A percentile compares a stretch with the other conserved stretches of the same genome.
These are phyloP conservation scores for Eutolmus rufibarbis DNA, from an alignment of 2,888 invertebrate genomes.

Conservation along the genomic window DNA sequence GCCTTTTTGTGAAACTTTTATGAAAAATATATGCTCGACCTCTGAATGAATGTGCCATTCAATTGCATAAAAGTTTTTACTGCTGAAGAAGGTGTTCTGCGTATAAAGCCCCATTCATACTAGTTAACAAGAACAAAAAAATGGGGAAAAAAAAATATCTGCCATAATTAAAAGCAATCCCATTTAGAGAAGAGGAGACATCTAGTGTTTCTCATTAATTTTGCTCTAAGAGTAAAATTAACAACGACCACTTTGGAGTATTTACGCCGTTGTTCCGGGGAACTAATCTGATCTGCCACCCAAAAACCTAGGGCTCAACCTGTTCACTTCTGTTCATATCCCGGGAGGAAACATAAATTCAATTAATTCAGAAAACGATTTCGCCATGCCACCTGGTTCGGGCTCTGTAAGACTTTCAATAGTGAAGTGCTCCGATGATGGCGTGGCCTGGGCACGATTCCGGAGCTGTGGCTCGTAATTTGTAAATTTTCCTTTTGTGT, in stretches of 20 bases:
- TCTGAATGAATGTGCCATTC: not conserved
- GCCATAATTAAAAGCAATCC: not conserved
- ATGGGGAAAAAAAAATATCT: not conserved
- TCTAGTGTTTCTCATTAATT: not conserved
- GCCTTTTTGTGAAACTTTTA: not conserved
- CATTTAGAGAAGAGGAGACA: not conserved
- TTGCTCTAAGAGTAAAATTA: not conserved
- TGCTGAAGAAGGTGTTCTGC: not conserved
- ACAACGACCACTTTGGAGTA: not conserved
- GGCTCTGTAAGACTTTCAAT: not conserved
- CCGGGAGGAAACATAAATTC: slow-evolving; percentile 29
- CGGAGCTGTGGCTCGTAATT: not conserved
- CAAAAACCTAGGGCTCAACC: not conserved
- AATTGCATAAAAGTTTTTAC: not conserved
- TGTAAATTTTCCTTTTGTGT: slow-evolving; percentile 26
- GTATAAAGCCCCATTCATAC: not conserved
- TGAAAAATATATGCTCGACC: not conserved
- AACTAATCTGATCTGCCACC: slow-evolving; percentile 3
- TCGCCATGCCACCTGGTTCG: slow-evolving; percentile 1
- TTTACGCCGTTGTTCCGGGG: not conserved
- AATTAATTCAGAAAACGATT: slow-evolving; percentile 36
- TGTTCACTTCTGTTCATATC: slow-evolving; percentile 13
- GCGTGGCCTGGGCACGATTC: not conserved
- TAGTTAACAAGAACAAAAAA: not conserved
- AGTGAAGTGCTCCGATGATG: not conserved